Percentiles rank a stretch among this genome's conserved stretches.
These are phyloP conservation scores for Chaenogobius annularis DNA, from an alignment of 2,113 vertebrate genomes.

Conservation along the genomic window DNA sequence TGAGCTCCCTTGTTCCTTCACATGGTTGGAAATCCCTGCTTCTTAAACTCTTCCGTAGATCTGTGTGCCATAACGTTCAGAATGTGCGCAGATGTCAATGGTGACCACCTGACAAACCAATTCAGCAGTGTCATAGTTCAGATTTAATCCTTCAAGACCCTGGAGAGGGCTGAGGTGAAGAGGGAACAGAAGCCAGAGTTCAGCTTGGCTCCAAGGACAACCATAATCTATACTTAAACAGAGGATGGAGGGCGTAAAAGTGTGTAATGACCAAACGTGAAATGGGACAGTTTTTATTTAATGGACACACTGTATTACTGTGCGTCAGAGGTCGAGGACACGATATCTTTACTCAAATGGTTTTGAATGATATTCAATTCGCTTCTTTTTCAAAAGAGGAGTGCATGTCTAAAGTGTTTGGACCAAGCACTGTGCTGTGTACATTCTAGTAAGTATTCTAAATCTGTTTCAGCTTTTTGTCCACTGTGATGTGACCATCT, in stretches of 20 bases:
- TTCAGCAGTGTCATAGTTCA: neutral
- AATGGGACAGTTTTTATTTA: too few species aligned
- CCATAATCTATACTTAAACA: neutral
- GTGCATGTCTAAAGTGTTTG: too few species aligned
- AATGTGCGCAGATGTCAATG: neutral
- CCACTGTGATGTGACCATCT: constrained; percentile 69
- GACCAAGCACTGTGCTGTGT: neutral
- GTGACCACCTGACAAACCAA: neutral
- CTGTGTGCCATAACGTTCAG: neutral
- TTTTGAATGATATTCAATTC: too few species aligned
- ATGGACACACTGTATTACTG: too few species aligned
- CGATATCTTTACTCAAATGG: too few species aligned
- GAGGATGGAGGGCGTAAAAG: too few species aligned
- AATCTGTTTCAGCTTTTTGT: constrained; percentile 18
- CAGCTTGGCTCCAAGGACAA: neutral
- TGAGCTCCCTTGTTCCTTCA: too few species aligned
- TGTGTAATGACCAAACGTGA: too few species aligned
- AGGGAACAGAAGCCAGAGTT: neutral
- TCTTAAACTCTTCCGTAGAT: neutral
- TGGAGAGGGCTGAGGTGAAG: too few species aligned
- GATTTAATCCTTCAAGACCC: neutral
- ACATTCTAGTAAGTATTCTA: neutral
- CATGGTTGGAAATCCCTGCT: neutral
- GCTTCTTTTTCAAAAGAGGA: too few species aligned
- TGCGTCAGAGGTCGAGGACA: too few species aligned